Conservation (phyloP, 1,140 invertebrate genomes). For the Cataglyphis hispanica region DNA sequence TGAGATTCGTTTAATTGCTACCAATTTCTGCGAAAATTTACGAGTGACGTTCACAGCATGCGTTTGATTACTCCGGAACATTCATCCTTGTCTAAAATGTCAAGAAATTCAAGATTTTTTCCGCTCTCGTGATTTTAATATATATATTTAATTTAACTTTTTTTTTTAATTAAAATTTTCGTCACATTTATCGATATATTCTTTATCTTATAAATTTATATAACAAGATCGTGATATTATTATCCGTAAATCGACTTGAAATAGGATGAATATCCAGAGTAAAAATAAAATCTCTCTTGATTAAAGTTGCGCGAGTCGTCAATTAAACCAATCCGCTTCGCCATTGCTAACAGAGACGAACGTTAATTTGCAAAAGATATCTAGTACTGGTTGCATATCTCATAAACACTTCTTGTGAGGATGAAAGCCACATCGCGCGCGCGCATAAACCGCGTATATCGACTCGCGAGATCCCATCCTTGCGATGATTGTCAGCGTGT, state of each 20-base stretch:
- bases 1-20: conserved; percentile 56
- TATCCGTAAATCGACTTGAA: conserved; percentile 8
- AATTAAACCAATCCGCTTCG: conserved; percentile 45
- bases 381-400: conserved; percentile 67
- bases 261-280: not conserved
- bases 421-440: conserved; percentile 67
- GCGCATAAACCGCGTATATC: conserved; percentile 72
- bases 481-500: conserved; percentile 66
- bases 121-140: not conserved
- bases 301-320: conserved; percentile 31
- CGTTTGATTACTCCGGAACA: conserved; percentile 4
- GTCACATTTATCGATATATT: not conserved
- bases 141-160: not conserved
- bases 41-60: conserved; percentile 67
- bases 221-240: not conserved
- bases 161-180: not conserved
- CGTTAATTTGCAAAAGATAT: conserved; percentile 69
- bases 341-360: conserved; percentile 15
- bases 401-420: conserved; percentile 52
- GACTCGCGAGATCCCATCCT: conserved; percentile 30
- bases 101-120: not conserved
- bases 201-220: not conserved
- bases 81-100: not conserved
- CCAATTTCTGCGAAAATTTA: conserved; percentile 74
- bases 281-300: conserved; percentile 24